Evolutionary conservation across 2,113 vertebrate genomes (phyloP).

Genomic region (Cavia porcellus): DNA sequence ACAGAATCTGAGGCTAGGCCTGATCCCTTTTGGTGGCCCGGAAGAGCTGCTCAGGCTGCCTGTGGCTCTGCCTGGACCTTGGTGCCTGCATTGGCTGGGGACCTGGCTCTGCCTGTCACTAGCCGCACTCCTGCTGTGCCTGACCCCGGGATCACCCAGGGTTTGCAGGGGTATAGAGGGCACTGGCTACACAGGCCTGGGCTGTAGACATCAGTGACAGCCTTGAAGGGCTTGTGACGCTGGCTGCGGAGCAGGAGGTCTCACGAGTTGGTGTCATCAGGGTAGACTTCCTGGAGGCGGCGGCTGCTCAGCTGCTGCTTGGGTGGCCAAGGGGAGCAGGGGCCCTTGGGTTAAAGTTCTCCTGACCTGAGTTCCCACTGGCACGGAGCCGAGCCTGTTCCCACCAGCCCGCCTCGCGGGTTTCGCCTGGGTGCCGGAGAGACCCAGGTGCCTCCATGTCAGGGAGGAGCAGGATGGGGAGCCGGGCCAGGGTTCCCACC

Average conservation of each 20-base stretch:
- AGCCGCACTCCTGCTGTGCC: not conserved
- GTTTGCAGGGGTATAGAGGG: not conserved
- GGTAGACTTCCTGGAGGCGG: constrained; percentile 33
- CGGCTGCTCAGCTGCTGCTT: not conserved
- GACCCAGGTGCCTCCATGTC: not conserved
- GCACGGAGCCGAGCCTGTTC: not conserved
- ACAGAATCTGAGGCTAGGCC: not conserved
- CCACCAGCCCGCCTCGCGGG: accelerated
- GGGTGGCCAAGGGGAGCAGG: not conserved
- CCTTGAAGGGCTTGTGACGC: too few relatives aligned
- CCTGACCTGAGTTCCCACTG: not conserved
- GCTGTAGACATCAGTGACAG: not conserved
- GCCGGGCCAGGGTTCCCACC: too few relatives aligned
- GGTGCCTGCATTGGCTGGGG: not conserved
- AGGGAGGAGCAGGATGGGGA: not conserved
- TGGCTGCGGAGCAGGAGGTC: not conserved
- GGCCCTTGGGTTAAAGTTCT: not conserved
- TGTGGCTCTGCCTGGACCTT: not conserved
- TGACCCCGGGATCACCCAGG: not conserved
- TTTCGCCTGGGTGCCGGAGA: not conserved
- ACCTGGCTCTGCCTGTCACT: not conserved
- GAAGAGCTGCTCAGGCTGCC: not conserved
- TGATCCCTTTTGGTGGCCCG: accelerated
- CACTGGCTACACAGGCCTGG: not conserved
- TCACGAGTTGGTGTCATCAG: not conserved